Percentiles rank a stretch among this genome's conserved stretches.
These are phyloP conservation scores for Rhizomys pruinosus DNA, from an alignment of 2,113 vertebrate species.

Conservation along the genomic window DNA sequence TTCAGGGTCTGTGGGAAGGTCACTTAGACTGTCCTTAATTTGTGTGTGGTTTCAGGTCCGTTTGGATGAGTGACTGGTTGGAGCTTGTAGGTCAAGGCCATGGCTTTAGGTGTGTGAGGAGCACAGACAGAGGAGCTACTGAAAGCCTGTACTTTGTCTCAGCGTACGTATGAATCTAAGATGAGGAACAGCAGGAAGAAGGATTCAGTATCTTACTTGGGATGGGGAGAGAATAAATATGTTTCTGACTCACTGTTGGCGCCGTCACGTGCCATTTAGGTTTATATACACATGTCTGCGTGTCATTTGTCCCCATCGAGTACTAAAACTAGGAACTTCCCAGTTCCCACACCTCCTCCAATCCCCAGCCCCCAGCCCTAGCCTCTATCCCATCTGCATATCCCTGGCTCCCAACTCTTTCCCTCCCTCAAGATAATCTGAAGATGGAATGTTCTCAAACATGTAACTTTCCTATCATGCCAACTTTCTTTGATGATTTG, in stretches of 20 bases:
- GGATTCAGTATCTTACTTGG: neutral
- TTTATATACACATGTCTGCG: neutral
- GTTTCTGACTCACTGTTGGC: neutral
- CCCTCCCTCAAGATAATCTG: neutral
- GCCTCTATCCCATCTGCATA: neutral
- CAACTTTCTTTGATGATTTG: slow-evolving; percentile 15
- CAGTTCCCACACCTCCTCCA: neutral
- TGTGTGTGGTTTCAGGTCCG: neutral
- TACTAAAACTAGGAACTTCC: neutral
- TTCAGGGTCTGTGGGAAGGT: neutral
- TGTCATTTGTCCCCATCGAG: neutral
- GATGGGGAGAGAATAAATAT: neutral
- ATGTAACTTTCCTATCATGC: neutral
- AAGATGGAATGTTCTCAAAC: neutral
- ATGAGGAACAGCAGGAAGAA: neutral
- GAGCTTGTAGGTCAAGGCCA: neutral
- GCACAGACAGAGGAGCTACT: neutral
- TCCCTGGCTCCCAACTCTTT: neutral
- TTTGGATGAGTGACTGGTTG: neutral
- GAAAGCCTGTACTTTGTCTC: neutral
- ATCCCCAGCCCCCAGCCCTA: neutral
- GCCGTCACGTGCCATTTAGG: neutral
- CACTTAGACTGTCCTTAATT: neutral
- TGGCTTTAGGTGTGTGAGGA: neutral
- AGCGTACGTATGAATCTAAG: neutral